Evolutionary conservation across 1,140 invertebrate genomes (phyloP).

Genomic region (Myzus persicae): DNA sequence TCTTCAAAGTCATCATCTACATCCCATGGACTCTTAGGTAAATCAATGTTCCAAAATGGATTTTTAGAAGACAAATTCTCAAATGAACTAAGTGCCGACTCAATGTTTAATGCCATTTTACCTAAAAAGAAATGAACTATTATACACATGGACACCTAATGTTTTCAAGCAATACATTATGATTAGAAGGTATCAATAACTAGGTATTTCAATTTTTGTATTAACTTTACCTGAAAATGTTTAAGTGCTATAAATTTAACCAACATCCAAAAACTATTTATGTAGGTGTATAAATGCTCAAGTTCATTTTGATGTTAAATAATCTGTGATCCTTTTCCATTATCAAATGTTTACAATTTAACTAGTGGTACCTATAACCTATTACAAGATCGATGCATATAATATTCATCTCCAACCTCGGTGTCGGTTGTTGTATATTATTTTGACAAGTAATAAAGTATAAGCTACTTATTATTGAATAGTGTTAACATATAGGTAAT

Average conservation of each 20-base stretch:
- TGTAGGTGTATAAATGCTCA: not conserved
- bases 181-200: too few relatives aligned
- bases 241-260: not conserved
- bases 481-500: not conserved
- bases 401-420: not conserved
- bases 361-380: not conserved
- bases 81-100: not conserved
- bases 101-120: not conserved
- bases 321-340: not conserved
- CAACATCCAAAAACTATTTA: not conserved
- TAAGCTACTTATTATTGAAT: not conserved
- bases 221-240: not conserved
- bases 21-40: constrained; percentile 38
- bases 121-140: not conserved
- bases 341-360: not conserved
- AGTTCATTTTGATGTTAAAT: not conserved
- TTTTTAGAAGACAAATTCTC: not conserved
- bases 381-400: not conserved
- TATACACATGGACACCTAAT: not conserved
- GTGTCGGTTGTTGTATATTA: not conserved
- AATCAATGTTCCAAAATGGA: constrained; percentile 27
- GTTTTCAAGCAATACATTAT: not conserved
- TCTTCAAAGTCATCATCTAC: constrained; percentile 32
- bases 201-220: not conserved
- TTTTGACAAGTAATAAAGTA: not conserved